These are phyloP conservation scores for Papilio protenor DNA, from an alignment of 2,888 invertebrate species.

Conservation along the genomic window DNA sequence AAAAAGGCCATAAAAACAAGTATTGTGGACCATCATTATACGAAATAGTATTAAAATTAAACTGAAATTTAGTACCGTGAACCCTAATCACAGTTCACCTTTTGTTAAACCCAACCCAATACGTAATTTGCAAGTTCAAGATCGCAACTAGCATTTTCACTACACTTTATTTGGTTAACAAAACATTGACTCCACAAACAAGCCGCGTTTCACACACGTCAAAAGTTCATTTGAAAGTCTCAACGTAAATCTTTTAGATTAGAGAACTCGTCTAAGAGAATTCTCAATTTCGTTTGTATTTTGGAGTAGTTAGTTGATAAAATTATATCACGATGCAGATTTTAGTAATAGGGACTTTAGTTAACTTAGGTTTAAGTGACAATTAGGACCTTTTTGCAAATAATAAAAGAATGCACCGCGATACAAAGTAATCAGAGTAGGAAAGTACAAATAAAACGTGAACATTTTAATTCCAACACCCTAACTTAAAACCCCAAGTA, in stretches of 20 bases:
- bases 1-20: too few species aligned
- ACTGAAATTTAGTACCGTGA: neutral
- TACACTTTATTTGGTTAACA: constrained; percentile 32
- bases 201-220: constrained; percentile 23
- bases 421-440: too few species aligned
- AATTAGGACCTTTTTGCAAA: neutral
- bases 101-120: neutral
- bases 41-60: neutral
- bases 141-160: constrained; percentile 25
- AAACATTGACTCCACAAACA: constrained; percentile 20
- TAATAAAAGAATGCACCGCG: too few species aligned
- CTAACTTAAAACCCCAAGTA: too few species aligned
- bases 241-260: neutral
- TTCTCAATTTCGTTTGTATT: constrained; percentile 1
- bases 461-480: too few species aligned
- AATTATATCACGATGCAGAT: neutral
- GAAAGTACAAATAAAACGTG: too few species aligned
- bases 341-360: neutral
- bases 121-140: constrained; percentile 33
- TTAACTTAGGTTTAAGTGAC: neutral
- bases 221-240: constrained; percentile 41
- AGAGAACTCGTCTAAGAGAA: constrained; percentile 7
- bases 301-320: neutral
- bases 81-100: constrained; percentile 5
- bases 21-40: neutral